phyloP scores from a whole-genome alignment of 2,888 invertebrate species.

The Tenthredo livida region DNA sequence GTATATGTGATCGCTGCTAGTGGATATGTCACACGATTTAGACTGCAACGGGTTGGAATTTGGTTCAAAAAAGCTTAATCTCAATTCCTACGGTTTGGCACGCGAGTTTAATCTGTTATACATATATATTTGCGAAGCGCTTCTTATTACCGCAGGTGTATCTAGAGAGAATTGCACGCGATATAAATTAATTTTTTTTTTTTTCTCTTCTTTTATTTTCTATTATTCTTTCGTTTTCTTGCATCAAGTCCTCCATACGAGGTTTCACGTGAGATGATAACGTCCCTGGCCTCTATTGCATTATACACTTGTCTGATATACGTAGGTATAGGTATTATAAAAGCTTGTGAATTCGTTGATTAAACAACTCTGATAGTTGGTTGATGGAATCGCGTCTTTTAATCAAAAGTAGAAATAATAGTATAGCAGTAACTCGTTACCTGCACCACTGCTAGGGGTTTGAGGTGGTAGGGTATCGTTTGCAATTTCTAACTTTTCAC shows the following conservation, averaged over 20 bases:
- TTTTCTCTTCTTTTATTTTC: no score
- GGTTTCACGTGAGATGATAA: not conserved
- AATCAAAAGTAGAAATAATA: not conserved
- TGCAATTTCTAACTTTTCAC: slow-evolving; percentile 11
- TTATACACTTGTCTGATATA: no score
- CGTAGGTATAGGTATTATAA: no score
- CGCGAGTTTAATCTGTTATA: slow-evolving; percentile 12
- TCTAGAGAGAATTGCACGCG: not conserved
- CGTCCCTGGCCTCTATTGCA: not conserved
- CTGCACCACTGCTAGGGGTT: not conserved
- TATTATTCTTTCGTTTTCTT: not conserved
- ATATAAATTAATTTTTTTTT: not conserved
- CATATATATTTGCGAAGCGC: not conserved
- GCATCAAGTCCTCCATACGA: no score
- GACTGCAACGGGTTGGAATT: not conserved
- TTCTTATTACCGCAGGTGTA: not conserved
- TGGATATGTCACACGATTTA: not conserved
- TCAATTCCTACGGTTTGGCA: not conserved
- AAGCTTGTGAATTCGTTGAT: slow-evolving; percentile 15
- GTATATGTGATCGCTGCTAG: not conserved
- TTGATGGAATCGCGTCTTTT: not conserved
- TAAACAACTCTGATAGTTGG: not conserved
- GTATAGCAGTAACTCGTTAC: not conserved
- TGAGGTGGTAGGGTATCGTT: not conserved
- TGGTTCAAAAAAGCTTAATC: not conserved